Conservation (phyloP, 2,113 vertebrate species). For the Steatornis caripensis region DNA sequence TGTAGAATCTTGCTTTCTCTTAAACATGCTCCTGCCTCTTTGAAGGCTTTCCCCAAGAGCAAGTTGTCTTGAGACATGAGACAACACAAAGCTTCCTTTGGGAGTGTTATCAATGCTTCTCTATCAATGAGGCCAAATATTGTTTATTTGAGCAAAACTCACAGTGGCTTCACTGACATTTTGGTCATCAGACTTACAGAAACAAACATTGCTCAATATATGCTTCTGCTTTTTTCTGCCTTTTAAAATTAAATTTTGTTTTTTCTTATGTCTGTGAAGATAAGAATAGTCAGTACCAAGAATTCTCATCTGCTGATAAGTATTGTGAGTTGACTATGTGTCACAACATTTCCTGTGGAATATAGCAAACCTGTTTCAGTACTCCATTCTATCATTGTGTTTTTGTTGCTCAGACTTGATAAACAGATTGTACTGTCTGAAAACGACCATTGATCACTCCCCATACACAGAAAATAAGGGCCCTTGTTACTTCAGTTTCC, state of each 20-base stretch:
- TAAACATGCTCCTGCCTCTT: not conserved
- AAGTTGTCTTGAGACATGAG: not conserved
- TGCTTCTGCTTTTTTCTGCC: not conserved
- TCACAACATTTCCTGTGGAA: not conserved
- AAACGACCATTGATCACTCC: not conserved
- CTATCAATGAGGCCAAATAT: not conserved
- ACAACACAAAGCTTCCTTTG: not conserved
- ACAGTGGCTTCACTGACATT: not conserved
- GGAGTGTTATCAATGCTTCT: not conserved
- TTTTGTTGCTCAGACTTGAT: not conserved
- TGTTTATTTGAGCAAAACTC: not conserved
- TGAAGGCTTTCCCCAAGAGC: not conserved
- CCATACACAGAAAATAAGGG: not conserved
- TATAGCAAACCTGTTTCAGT: not conserved
- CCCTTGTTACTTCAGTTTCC: not conserved
- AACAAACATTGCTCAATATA: not conserved
- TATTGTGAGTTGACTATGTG: not conserved
- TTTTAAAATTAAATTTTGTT: not conserved
- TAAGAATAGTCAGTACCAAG: not conserved
- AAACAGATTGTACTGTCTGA: not conserved
- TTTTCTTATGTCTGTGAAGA: not conserved
- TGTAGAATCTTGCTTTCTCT: not conserved
- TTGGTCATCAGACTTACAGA: not conserved
- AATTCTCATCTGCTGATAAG: not conserved
- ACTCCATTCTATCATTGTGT: not conserved